These are phyloP conservation scores for Rotaria socialis DNA, from an alignment of 2,888 invertebrate species.

Conservation along the genomic window DNA sequence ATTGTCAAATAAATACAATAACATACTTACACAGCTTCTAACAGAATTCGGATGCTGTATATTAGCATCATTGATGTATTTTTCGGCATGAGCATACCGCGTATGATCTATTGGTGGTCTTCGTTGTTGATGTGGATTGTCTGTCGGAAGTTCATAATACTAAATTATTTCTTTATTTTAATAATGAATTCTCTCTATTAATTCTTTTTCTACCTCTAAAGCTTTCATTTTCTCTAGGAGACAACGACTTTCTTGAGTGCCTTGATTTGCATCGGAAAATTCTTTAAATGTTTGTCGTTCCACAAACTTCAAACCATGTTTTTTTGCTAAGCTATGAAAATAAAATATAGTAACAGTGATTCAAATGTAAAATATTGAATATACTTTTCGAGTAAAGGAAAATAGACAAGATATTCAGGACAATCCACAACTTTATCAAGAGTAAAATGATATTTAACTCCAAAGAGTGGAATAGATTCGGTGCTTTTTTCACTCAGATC, in stretches of 20 bases:
- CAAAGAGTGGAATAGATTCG: slow-evolving; percentile 72
- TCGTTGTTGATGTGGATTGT: background rate
- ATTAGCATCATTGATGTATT: background rate
- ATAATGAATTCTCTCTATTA: too few species aligned
- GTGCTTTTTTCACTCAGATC: slow-evolving; percentile 50
- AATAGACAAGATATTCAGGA: slow-evolving; percentile 93
- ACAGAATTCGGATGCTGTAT: background rate
- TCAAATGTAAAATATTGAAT: background rate
- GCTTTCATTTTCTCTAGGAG: background rate
- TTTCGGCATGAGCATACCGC: background rate
- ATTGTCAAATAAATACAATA: too few species aligned
- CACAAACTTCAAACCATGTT: background rate
- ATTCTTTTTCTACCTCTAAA: background rate
- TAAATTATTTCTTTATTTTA: background rate
- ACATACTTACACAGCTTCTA: background rate
- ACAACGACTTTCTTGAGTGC: background rate
- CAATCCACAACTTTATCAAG: slow-evolving; percentile 94
- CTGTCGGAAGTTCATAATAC: background rate
- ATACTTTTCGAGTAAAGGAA: slow-evolving; percentile 71
- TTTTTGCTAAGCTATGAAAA: background rate
- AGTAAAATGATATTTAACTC: slow-evolving; percentile 89
- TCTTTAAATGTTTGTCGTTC: slow-evolving; percentile 2
- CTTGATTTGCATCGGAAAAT: background rate
- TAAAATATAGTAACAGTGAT: background rate
- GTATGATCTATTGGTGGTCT: background rate